phyloP scores from a whole-genome alignment of 2,797 vertebrate species.

The Helicolenus hilgendorfi region DNA sequence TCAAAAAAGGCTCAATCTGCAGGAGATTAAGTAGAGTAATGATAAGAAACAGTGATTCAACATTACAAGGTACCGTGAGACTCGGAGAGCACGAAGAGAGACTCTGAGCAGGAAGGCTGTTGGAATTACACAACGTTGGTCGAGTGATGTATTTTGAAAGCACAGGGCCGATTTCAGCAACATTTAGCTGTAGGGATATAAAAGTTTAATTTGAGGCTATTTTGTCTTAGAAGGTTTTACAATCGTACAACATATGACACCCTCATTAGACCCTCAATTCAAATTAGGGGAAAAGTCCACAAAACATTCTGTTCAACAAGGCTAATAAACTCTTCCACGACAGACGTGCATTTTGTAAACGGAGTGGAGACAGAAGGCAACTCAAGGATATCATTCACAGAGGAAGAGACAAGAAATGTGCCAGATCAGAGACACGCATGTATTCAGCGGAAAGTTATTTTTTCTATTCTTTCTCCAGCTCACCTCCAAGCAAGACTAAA shows the following conservation, averaged over 20 bases:
- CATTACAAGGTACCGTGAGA: background rate
- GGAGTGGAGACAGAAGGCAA: background rate
- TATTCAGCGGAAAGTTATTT: no score
- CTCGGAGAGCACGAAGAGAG: background rate
- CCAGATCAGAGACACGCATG: no score
- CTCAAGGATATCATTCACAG: background rate
- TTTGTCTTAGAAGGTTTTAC: background rate
- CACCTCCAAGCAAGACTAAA: no score
- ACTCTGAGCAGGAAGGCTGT: background rate
- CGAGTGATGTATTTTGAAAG: background rate
- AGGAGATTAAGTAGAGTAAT: slow-evolving; percentile 51
- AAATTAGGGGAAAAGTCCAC: background rate
- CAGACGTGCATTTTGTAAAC: background rate
- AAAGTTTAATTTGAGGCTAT: background rate
- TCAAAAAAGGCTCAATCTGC: slow-evolving; percentile 55
- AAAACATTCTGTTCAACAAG: background rate
- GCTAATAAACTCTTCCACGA: background rate
- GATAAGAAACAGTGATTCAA: slow-evolving; percentile 36
- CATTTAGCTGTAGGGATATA: background rate
- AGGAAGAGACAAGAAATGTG: no score
- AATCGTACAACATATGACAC: background rate
- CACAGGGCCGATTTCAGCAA: background rate
- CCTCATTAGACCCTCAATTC: background rate
- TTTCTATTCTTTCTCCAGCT: no score
- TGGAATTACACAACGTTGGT: background rate